Percentiles rank a stretch among this genome's conserved stretches.
phyloP scores from a whole-genome alignment of 2,888 invertebrate genomes.

The Odontomyia ornata region DNA sequence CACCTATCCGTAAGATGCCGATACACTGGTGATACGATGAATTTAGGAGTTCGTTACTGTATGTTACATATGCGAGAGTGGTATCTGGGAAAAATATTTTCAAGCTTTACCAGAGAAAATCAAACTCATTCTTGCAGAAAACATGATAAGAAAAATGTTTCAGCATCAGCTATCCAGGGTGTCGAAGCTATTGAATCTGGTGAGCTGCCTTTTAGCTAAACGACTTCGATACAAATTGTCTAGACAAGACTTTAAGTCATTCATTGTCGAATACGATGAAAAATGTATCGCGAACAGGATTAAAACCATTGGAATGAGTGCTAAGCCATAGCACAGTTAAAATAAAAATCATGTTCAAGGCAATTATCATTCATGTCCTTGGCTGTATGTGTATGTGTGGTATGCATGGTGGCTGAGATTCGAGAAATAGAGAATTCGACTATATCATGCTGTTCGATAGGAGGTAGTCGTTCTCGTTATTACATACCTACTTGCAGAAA shows the following conservation, averaged over 20 bases:
- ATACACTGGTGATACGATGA: background rate
- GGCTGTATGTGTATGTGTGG: background rate
- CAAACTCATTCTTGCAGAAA: conserved; percentile 51
- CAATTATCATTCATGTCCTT: conserved; percentile 44
- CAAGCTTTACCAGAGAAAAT: conserved; percentile 24
- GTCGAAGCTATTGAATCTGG: conserved; percentile 23
- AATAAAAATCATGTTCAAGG: conserved; percentile 50
- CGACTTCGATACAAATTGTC: background rate
- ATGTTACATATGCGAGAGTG: background rate
- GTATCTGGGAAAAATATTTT: conserved; percentile 4
- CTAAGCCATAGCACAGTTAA: conserved; percentile 44
- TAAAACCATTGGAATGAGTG: conserved; percentile 8
- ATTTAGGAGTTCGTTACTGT: background rate
- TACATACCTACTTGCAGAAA: too few species aligned
- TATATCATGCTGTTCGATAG: background rate
- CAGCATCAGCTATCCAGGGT: conserved; percentile 44
- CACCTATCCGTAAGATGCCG: conserved; percentile 11
- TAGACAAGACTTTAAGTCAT: conserved; percentile 41
- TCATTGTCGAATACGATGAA: conserved; percentile 5
- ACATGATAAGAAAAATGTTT: conserved; percentile 51
- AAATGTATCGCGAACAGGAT: conserved; percentile 21
- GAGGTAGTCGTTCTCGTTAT: too few species aligned
- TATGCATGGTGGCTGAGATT: background rate
- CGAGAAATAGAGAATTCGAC: background rate
- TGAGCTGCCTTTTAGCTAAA: conserved; percentile 38